These are phyloP conservation scores for Zenarchopterus dispar DNA, from an alignment of 2,797 vertebrate genomes.

Conservation along the genomic window DNA sequence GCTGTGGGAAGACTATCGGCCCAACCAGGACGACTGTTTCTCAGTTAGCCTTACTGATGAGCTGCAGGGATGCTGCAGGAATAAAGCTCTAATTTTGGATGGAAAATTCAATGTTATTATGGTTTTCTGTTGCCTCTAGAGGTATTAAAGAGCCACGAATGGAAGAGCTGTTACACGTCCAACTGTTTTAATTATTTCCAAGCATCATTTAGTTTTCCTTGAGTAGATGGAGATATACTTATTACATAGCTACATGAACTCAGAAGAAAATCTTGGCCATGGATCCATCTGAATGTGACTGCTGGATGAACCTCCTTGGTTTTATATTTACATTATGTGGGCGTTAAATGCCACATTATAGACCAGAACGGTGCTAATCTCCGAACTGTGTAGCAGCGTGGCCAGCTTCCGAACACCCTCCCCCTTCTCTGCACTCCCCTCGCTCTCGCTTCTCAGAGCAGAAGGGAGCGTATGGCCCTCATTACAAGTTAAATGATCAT, in stretches of 20 bases:
- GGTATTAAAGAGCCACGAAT: not conserved
- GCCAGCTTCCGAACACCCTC: constrained; percentile 68
- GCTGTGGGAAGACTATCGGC: constrained; percentile 4
- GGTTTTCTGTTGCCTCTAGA: constrained; percentile 2
- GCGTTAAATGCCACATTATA: constrained; percentile 53
- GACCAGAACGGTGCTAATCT: constrained; percentile 45
- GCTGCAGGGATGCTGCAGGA: constrained; percentile 23
- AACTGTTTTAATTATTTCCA: no score
- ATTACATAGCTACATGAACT: not conserved
- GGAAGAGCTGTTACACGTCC: not conserved
- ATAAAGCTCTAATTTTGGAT: constrained; percentile 18
- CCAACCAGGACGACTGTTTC: constrained; percentile 14
- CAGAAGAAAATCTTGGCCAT: constrained; percentile 1
- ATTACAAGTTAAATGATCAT: constrained; percentile 69
- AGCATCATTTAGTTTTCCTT: no score
- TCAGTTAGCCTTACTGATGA: constrained; percentile 30
- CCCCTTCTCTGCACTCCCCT: constrained; percentile 35
- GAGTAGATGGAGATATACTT: rapidly evolving
- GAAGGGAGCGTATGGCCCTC: constrained; percentile 54
- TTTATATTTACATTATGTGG: constrained; percentile 22
- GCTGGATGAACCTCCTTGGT: constrained; percentile 43
- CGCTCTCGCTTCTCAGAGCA: constrained; percentile 45
- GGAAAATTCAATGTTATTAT: constrained; percentile 9
- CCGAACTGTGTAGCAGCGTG: constrained; percentile 40
- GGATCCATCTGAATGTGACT: constrained; percentile 39